phyloP scores from a whole-genome alignment of 1,140 invertebrate genomes.

The Polyergus mexicanus region DNA sequence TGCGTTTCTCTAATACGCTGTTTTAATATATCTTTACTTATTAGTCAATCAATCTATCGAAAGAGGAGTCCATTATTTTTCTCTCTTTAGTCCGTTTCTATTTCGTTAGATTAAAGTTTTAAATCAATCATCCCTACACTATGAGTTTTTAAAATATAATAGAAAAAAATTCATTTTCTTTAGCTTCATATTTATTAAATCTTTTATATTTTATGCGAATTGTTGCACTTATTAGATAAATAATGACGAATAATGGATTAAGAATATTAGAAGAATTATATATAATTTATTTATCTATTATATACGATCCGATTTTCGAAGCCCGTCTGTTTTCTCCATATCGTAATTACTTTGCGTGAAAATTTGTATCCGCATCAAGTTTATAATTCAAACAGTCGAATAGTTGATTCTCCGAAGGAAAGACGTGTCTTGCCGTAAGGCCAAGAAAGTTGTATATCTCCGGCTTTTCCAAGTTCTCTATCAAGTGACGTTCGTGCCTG shows the following conservation, averaged over 20 bases:
- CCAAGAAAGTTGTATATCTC: constrained; percentile 73
- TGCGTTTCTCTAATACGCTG: background rate
- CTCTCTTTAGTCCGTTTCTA: too few relatives aligned
- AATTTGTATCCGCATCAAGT: constrained; percentile 64
- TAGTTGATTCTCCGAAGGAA: constrained; percentile 57
- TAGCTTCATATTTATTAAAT: too few relatives aligned
- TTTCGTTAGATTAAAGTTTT: constrained; percentile 16
- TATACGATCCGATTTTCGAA: too few relatives aligned
- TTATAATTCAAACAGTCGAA: constrained; percentile 66
- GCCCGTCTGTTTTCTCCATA: background rate
- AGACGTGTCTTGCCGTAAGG: constrained; percentile 51
- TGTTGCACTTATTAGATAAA: too few relatives aligned
- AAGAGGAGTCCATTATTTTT: too few relatives aligned
- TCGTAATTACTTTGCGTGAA: constrained; percentile 51
- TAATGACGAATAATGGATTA: background rate
- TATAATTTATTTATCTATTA: background rate
- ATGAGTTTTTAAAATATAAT: too few relatives aligned
- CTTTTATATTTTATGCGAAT: too few relatives aligned
- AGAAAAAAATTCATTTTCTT: too few relatives aligned
- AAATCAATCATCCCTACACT: too few relatives aligned
- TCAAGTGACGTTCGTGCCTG: constrained; percentile 63
- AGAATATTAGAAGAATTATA: too few relatives aligned
- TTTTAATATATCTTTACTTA: constrained; percentile 27
- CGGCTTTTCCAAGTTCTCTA: constrained; percentile 65
- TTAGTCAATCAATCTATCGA: too few relatives aligned